Evolutionary conservation across 2,113 vertebrate species (phyloP), one percentile per base, ranked within the genome.

Genomic region (Takifugu bimaculatus): DNA sequence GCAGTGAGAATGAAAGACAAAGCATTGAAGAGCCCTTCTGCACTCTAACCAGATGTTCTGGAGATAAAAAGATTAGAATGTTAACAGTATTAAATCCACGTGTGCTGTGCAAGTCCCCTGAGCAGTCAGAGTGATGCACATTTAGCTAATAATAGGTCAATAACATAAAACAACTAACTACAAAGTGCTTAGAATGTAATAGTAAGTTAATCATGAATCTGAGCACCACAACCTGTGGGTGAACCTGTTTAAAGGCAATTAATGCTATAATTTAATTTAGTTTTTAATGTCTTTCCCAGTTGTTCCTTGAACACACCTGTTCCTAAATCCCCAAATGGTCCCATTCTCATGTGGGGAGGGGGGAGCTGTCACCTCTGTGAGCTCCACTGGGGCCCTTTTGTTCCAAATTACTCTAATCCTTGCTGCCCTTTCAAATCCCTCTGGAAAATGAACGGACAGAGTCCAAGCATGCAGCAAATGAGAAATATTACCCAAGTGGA

Each of bases 351-450:
- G 65, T 52, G 26, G 50, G 39, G 9, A 49, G 57, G 56, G 53
- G n/a, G 20, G 20, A 20, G 48, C 42, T 44, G 57, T 50, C 64
- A 60, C 67, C 59, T 68, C 44, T 27, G 5, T 29, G 4, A 64
- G 49, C 48, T 57, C 39, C n/a, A 5, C 3, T 25, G 0, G 44
- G 42, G 53, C 7, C 35, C 26, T 57, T 72, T 35, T 73, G 52
- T 55, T 57, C 65, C 54, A 55, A 72, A 68, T 68, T 13, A 72
- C 59, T 65, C 12, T 75, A 75, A 80, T 72, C 63, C 74, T 49
- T 15, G 20, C 29, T 60, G 50, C 55, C 51, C 59, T 64, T 58
- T 60, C 54, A 75, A 79, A 78, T 68, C 65, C 61, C 47, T 12
- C 44, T 6, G 52, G 65, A 51, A 65, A 53, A 62, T 70, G n/a